These are phyloP conservation scores for Bilobella aurantiaca DNA, from an alignment of 1,140 invertebrate genomes.

Conservation along the genomic window DNA sequence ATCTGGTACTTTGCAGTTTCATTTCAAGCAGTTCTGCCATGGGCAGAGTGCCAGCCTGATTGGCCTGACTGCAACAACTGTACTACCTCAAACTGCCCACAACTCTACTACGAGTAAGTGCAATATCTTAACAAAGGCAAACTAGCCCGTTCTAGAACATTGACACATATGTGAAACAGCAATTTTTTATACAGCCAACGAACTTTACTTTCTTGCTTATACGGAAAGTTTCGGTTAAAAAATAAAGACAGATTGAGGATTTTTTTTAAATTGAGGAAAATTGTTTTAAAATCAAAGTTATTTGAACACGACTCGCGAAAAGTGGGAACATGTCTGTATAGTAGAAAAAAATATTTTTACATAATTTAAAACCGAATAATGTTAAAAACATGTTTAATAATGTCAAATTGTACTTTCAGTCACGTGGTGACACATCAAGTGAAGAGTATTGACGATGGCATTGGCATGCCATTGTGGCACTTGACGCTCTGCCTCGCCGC, in stretches of 20 bases:
- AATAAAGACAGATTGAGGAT: too few species aligned
- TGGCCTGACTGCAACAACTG: slow-evolving; percentile 24
- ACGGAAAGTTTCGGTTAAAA: not conserved
- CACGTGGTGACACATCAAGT: not conserved
- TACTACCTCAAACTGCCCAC: not conserved
- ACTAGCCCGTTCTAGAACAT: too few species aligned
- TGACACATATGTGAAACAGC: too few species aligned
- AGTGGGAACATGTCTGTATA: too few species aligned
- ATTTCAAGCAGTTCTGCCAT: slow-evolving; percentile 36
- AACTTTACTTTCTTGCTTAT: not conserved
- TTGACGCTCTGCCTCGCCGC: slow-evolving; percentile 54
- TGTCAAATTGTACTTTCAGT: too few species aligned
- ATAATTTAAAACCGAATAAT: too few species aligned
- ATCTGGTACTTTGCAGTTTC: slow-evolving; percentile 41
- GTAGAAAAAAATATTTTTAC: too few species aligned
- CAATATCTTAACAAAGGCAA: too few species aligned
- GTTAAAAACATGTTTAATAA: too few species aligned
- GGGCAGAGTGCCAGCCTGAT: slow-evolving; percentile 37
- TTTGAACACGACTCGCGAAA: too few species aligned
- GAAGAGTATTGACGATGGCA: slow-evolving; percentile 45
- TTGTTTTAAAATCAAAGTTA: too few species aligned
- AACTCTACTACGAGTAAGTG: not conserved
- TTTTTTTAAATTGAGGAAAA: too few species aligned
- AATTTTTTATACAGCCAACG: not conserved
- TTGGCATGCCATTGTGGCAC: slow-evolving; percentile 64